Evolutionary conservation across 1,140 invertebrate species (phyloP).

Genomic region (Drosophila sp.): DNA sequence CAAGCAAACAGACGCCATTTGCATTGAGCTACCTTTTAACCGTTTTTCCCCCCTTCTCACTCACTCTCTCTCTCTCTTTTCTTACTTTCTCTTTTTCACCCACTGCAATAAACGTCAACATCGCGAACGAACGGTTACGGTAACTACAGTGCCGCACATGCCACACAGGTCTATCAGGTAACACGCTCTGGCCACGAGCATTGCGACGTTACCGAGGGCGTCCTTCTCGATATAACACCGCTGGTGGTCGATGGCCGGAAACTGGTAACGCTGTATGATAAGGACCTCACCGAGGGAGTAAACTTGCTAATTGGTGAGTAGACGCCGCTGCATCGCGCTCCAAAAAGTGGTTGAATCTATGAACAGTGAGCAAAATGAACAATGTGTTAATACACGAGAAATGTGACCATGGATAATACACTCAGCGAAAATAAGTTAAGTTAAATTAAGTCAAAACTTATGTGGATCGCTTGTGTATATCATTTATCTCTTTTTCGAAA

Average conservation of each 20-base stretch:
- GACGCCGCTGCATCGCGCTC: not conserved
- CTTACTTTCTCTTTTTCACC: constrained; percentile 8
- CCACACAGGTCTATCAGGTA: constrained; percentile 86
- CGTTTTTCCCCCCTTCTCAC: not conserved
- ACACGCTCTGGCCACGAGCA: constrained; percentile 87
- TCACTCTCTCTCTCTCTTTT: not conserved
- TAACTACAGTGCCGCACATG: constrained; percentile 61
- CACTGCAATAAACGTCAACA: constrained; percentile 44
- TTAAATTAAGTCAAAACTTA: too few relatives aligned
- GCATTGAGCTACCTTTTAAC: constrained; percentile 16
- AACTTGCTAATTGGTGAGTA: constrained; percentile 87
- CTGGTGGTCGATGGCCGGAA: constrained; percentile 86
- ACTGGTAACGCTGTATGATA: constrained; percentile 87
- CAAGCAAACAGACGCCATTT: constrained; percentile 41
- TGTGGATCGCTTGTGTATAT: too few relatives aligned
- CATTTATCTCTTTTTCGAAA: too few relatives aligned
- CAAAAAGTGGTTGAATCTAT: not conserved
- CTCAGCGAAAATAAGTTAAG: not conserved
- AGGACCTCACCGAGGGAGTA: constrained; percentile 87
- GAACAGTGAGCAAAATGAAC: not conserved
- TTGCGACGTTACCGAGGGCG: constrained; percentile 87
- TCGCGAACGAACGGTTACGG: constrained; percentile 3
- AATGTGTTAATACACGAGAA: not conserved
- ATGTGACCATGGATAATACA: not conserved
- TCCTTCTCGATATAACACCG: constrained; percentile 87